Evolutionary conservation across 2,113 vertebrate genomes (phyloP).

Genomic region (human): DNA sequence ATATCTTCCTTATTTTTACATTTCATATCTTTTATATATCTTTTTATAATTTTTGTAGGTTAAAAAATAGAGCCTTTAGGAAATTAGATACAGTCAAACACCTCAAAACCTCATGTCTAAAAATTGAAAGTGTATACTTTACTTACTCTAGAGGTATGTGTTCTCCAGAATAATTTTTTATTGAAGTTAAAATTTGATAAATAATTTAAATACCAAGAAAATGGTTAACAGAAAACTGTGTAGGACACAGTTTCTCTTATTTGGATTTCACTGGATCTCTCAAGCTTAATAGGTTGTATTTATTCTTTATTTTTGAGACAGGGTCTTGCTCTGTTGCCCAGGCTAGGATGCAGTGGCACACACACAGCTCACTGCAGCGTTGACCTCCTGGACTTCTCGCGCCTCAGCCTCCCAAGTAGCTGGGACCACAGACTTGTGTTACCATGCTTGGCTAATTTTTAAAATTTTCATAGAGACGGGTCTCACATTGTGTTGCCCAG

Average conservation of each 20-base stretch:
- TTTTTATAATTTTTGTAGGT: not conserved
- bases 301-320: not conserved
- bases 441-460: too few species aligned
- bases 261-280: not conserved
- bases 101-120: not conserved
- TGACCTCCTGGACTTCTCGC: too few species aligned
- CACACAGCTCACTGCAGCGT: too few species aligned
- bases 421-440: too few species aligned
- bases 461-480: too few species aligned
- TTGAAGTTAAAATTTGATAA: constrained; percentile 2
- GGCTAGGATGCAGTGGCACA: too few species aligned
- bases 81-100: not conserved
- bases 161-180: not conserved
- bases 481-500: too few species aligned
- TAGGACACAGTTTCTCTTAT: not conserved
- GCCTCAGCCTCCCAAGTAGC: too few species aligned
- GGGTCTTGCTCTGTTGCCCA: too few species aligned
- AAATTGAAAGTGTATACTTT: not conserved
- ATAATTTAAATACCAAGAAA: constrained; percentile 4
- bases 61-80: not conserved
- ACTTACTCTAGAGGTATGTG: not conserved
- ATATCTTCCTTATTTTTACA: not conserved
- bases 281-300: not conserved
- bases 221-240: constrained; percentile 8
- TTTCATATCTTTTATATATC: not conserved